A percentile compares a stretch with the other conserved stretches of the same genome.
Evolutionary conservation across 2,797 vertebrate species (phyloP).

Genomic region (Alcedo quadribrachys): DNA sequence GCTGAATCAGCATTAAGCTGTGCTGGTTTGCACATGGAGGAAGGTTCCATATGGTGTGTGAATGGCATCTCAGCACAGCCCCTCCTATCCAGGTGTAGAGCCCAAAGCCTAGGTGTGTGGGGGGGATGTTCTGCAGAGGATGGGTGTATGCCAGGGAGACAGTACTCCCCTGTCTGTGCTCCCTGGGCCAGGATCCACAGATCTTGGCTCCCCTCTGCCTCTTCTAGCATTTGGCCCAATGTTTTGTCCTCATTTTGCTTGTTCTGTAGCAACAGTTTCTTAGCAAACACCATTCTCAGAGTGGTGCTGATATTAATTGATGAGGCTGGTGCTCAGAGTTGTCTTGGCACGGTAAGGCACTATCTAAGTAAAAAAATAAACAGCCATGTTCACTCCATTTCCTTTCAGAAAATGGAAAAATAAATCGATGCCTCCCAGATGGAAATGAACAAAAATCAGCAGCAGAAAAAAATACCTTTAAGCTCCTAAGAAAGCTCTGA

Average conservation of each 20-base stretch:
- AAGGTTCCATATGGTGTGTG: slow-evolving; percentile 51
- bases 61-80: not conserved
- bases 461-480: slow-evolving; percentile 42
- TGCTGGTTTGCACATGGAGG: slow-evolving; percentile 13
- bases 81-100: slow-evolving; percentile 51
- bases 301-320: slow-evolving; percentile 74
- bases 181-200: slow-evolving; percentile 63
- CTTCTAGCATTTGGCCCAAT: slow-evolving; percentile 67
- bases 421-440: slow-evolving; percentile 49
- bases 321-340: slow-evolving; percentile 72
- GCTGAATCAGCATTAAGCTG: slow-evolving; percentile 26
- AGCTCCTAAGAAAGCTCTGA: slow-evolving; percentile 21
- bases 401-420: slow-evolving; percentile 57
- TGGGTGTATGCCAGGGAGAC: slow-evolving; percentile 41
- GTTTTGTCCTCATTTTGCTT: slow-evolving; percentile 73
- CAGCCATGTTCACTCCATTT: slow-evolving; percentile 62
- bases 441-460: slow-evolving; percentile 41
- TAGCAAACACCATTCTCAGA: slow-evolving; percentile 73
- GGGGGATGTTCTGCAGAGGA: not conserved
- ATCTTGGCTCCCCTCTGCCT: slow-evolving; percentile 63
- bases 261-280: slow-evolving; percentile 75
- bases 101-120: not conserved
- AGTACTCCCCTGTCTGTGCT: slow-evolving; percentile 54
- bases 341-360: slow-evolving; percentile 71
- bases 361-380: slow-evolving; percentile 74